phyloP scores from a whole-genome alignment of 2,888 invertebrate species.

The Periphyllus acericola region DNA sequence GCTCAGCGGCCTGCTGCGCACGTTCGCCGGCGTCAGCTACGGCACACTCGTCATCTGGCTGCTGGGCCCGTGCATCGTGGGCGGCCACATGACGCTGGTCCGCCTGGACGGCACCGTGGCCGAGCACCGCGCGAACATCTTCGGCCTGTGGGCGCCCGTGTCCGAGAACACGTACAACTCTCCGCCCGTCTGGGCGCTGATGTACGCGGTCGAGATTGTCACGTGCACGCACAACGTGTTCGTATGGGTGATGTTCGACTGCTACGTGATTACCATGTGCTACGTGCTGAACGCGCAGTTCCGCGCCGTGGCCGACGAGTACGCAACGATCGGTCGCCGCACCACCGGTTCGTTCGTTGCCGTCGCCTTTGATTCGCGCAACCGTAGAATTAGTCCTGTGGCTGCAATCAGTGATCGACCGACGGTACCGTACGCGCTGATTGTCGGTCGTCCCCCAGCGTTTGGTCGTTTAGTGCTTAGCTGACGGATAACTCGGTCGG shows the following conservation, averaged over 20 bases:
- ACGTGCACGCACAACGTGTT: background rate
- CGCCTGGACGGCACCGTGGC: background rate
- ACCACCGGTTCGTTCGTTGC: no score
- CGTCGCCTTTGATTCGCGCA: background rate
- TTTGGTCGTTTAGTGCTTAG: no score
- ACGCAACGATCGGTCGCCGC: background rate
- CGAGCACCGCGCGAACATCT: background rate
- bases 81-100: background rate
- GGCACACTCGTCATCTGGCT: background rate
- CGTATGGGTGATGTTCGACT: conserved; percentile 8
- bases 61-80: background rate
- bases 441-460: no score
- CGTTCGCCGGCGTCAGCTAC: background rate
- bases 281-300: background rate
- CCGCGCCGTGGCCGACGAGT: background rate
- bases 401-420: no score
- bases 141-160: background rate
- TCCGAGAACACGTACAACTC: background rate
- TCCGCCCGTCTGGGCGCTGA: background rate
- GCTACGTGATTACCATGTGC: conserved; percentile 15
- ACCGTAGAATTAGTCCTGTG: no score
- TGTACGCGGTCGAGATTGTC: background rate
- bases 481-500: no score
- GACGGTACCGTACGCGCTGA: no score
- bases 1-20: background rate